A percentile compares a stretch with the other conserved stretches of the same genome.
Evolutionary conservation across 2,113 vertebrate genomes (phyloP).

Genomic region (Tachysurus vachellii): DNA sequence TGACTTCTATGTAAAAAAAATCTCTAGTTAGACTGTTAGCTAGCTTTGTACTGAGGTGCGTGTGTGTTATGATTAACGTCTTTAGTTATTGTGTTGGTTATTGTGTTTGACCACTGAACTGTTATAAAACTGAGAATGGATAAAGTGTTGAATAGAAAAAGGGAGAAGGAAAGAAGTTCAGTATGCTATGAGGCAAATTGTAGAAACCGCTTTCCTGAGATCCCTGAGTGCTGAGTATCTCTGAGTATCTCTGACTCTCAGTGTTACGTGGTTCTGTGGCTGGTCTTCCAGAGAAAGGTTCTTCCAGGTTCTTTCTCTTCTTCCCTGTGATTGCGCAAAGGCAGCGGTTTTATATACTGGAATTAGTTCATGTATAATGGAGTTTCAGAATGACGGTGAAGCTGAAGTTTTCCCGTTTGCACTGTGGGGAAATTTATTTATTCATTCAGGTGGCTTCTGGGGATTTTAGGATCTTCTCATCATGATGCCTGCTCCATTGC

Average conservation of each 20-base stretch:
- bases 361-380: not conserved
- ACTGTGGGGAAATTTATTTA: not conserved
- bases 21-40: not conserved
- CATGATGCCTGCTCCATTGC: not conserved
- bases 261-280: not conserved
- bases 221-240: not conserved
- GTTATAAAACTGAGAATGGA: not conserved
- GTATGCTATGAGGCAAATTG: not conserved
- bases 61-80: not conserved
- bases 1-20: not conserved
- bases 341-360: not conserved
- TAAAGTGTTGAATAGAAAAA: not conserved
- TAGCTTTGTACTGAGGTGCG: not conserved
- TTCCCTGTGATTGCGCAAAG: not conserved
- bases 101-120: not conserved
- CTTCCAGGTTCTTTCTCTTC: not conserved
- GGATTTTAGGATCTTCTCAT: not conserved
- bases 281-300: not conserved
- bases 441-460: not conserved
- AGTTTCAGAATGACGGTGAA: not conserved
- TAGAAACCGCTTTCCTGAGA: no score
- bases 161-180: not conserved
- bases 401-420: not conserved
- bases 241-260: no score
- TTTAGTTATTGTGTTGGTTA: not conserved